Percentiles rank a stretch among this genome's conserved stretches.
Evolutionary conservation across 2,888 invertebrate genomes (phyloP).

Genomic region (Coenonympha arcania): DNA sequence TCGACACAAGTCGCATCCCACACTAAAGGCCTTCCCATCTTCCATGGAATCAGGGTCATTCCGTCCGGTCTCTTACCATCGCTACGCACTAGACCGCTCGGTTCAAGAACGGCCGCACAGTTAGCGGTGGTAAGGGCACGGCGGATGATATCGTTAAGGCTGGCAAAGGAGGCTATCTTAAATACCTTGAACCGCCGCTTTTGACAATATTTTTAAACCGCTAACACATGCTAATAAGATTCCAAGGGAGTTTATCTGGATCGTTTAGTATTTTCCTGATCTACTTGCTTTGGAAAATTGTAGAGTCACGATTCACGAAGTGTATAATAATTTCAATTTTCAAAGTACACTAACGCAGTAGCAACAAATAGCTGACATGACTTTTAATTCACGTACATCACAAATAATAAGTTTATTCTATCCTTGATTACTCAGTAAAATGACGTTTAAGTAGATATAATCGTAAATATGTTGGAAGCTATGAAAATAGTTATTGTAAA

Average conservation of each 20-base stretch:
- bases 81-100: too few species aligned
- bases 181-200: conserved; percentile 62
- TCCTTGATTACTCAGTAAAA: neutral
- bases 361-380: neutral
- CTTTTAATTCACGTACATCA: neutral
- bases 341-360: neutral
- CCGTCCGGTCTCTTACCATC: too few species aligned
- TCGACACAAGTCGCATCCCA: too few species aligned
- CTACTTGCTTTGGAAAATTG: conserved; percentile 17
- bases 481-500: neutral
- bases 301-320: conserved; percentile 18
- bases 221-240: conserved; percentile 51
- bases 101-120: too few species aligned
- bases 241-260: conserved; percentile 46
- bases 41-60: too few species aligned
- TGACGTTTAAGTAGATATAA: neutral
- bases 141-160: too few species aligned
- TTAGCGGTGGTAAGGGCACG: too few species aligned
- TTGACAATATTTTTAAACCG: conserved; percentile 50
- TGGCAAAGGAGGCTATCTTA: conserved; percentile 63
- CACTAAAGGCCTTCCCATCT: too few species aligned
- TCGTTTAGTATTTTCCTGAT: conserved; percentile 22
- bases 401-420: neutral
- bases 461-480: neutral
- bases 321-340: neutral